Base-by-base conservation (phyloP, 1,140 invertebrate species). In the Nasonia longicornis region DNA sequence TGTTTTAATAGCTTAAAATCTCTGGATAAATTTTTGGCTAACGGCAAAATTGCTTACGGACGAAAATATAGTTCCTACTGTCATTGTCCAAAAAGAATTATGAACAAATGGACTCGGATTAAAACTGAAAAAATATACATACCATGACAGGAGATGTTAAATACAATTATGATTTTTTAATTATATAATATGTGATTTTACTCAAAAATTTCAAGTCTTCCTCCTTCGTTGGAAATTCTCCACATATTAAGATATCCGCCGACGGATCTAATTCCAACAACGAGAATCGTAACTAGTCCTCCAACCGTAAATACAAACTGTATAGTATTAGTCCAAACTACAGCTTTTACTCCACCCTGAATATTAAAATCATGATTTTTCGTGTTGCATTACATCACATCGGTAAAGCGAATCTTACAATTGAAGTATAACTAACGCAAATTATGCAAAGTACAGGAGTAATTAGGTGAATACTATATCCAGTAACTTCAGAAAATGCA, bases 371-470 rank as follows among this genome's bases (percentile, higher is more conserved):
- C 22, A 42, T 31, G 31, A 35, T 35, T 35, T 35, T 35, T 6
- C 31, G 31, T 35, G 31, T 35, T 35, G 31, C 31, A 3, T 35
- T 35, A 35, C 31, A 35, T 35, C 4, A 35, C 4, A 35, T 35
- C 26, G 3, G 16, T 48, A n/a, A 58, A 66, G 20, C 6, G 14
- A 87, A 31, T 35, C 91, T 70, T 71, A 94, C 94, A 48, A 96
- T 87, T n/a, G 95, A 93, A 8, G 95, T 96, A 84, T 96, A 96
- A 82, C 96, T 95, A 11, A 95, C 95, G 87, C 95, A 96, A 10
- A 95, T 92, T 6, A 93, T 87, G 83, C 95, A 95, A 71, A 95
- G 92, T 0, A 95, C 90, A 3, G 94, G 92, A n/a, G 94, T 93
- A 14, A 95, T 92, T 2, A 93, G 86, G 83, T 93, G 93, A 26